Percentiles rank a stretch among this genome's conserved stretches.
Conservation (phyloP, 2,888 invertebrate species). For the Tanypteryx hageni region DNA sequence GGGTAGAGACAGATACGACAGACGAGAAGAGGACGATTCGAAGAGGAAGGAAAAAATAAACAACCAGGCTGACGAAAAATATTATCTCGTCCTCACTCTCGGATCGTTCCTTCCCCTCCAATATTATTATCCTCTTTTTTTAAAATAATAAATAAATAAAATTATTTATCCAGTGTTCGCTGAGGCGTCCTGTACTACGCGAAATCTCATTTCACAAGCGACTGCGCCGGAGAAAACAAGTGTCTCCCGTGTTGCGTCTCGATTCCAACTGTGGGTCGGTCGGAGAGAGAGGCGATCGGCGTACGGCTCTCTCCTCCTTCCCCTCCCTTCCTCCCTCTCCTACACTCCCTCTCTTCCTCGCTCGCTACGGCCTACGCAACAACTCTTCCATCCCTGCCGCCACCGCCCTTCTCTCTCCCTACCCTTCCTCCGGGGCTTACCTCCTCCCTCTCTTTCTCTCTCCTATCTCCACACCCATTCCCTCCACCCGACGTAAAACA, state of each 20-base stretch:
- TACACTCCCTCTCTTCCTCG: neutral
- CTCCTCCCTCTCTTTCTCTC: neutral
- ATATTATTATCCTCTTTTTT: no score
- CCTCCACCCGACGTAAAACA: neutral
- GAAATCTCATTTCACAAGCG: slow-evolving; percentile 60
- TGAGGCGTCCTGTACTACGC: neutral
- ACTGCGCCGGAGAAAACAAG: slow-evolving; percentile 41
- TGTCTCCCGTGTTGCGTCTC: slow-evolving; percentile 5
- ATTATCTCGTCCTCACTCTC: neutral
- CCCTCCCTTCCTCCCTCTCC: neutral
- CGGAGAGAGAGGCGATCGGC: neutral
- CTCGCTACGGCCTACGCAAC: neutral
- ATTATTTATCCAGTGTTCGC: neutral
- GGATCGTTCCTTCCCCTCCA: no score
- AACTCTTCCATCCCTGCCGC: neutral
- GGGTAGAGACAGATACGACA: neutral
- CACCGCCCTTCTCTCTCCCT: neutral
- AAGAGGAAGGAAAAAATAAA: neutral
- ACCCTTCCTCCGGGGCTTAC: neutral
- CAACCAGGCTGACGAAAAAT: neutral
- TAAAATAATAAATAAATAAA: no score
- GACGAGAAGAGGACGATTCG: no score
- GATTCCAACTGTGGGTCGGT: slow-evolving; percentile 34
- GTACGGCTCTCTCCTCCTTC: neutral
- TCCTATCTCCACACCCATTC: neutral